Conservation (phyloP, 2,888 invertebrate species). For the Tineola bisselliella region DNA sequence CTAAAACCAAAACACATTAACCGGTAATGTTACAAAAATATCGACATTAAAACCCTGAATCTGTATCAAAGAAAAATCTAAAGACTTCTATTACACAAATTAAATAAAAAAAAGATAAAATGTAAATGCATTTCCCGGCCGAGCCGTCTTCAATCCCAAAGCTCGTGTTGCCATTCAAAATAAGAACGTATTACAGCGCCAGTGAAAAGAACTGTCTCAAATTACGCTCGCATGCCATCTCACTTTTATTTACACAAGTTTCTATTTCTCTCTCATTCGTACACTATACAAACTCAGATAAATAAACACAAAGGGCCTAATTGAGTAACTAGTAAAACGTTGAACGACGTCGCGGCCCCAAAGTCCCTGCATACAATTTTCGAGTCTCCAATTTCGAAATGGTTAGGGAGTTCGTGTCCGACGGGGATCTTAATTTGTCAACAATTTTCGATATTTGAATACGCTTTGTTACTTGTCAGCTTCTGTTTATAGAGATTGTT, state of each 20-base stretch:
- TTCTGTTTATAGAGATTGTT: conserved; percentile 56
- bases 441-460: conserved; percentile 69
- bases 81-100: conserved; percentile 50
- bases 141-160: conserved; percentile 16
- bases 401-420: conserved; percentile 55
- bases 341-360: conserved; percentile 15
- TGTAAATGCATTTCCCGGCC: conserved; percentile 64
- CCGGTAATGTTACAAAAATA: not conserved
- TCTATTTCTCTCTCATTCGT: conserved; percentile 33
- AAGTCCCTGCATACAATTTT: conserved; percentile 39
- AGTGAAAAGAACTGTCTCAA: conserved; percentile 68
- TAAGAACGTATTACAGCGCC: conserved; percentile 61
- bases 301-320: conserved; percentile 70
- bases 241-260: conserved; percentile 23
- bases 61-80: conserved; percentile 51
- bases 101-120: conserved; percentile 45
- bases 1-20: not conserved
- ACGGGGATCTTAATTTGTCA: conserved; percentile 67
- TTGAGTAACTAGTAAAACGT: conserved; percentile 67
- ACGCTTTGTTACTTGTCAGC: conserved; percentile 64
- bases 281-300: conserved; percentile 65
- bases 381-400: conserved; percentile 56
- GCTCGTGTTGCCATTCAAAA: conserved; percentile 64
- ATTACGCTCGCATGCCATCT: conserved; percentile 49
- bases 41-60: conserved; percentile 15